Evolutionary conservation across 2,797 vertebrate species (phyloP), one percentile per base, ranked within the genome.

Genomic region (Apogon hyalosoma): DNA sequence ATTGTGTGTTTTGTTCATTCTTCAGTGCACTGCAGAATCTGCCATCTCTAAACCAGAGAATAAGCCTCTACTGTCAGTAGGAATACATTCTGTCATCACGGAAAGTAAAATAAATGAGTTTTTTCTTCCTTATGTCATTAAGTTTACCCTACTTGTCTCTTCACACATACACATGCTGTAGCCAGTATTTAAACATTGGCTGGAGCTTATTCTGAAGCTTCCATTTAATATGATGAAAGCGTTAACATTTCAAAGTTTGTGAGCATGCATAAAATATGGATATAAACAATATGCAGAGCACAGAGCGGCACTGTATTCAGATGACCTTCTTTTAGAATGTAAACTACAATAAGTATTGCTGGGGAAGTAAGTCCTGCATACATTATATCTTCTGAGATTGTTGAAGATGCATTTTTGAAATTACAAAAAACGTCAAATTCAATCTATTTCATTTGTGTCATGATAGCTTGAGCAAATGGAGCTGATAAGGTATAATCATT

Each of bases 1-100:
- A 56, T 50, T 43, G 70, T 53, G 49, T 40, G 40, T 74, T 73
- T 63, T 51, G 52, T 79, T 83, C 53, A 61, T 65, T 81, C 74
- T 66, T 77, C 60, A 64, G 21, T 48, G 63, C n/a, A 39, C 60
- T 38, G 39, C 49, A 59, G 49, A 63, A 36, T 61, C 39, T 54
- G 59, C 31, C 7, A 58, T 80, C 54, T 66, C 45, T 19, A 52
- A 75, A 75, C 24, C n/a, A 58, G 40, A 57, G 33, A 73, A 46
- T 49, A 39, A 31, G 65, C 63, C 36, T 69, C 36, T 46, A 19
- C 45, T 57, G 47, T 0, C n/a, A 69, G 56, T 2, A 63, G 53
- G 53, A 75, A 42, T 38, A 40, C 7, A 67, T 36, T 18, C 40
- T 24, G 36, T 55, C 14, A 40, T 58, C 51, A 11, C 15, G 18